These are phyloP conservation scores for Phenganax marumi DNA, from an alignment of 92 coral and sea anemone genomes.

Conservation along the genomic window DNA sequence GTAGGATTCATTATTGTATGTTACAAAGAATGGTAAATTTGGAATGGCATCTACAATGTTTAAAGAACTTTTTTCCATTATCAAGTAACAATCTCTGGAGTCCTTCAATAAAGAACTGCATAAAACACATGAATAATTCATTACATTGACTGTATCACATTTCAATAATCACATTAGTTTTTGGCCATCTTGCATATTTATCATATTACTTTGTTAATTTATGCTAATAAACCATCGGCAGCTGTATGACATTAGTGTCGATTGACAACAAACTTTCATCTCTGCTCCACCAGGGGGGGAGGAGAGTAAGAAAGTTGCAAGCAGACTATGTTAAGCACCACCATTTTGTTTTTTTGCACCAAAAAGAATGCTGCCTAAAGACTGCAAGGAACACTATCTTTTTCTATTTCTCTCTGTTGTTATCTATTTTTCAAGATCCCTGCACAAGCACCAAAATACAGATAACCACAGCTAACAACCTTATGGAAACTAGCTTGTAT, in stretches of 20 bases:
- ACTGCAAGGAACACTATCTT: too few relatives aligned
- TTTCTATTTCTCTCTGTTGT: too few relatives aligned
- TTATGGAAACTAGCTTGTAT: too few relatives aligned
- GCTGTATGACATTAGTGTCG: slow-evolving; percentile 3
- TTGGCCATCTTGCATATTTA: slow-evolving; percentile 12
- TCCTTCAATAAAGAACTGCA: background rate
- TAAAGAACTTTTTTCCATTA: background rate
- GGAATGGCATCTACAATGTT: slow-evolving; percentile 1
- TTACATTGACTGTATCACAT: too few relatives aligned
- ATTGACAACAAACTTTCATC: slow-evolving; percentile 10
- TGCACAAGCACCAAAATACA: too few relatives aligned
- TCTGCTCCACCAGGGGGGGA: background rate
- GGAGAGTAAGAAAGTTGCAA: background rate
- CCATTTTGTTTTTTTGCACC: too few relatives aligned
- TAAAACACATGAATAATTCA: slow-evolving; percentile 8
- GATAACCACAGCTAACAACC: too few relatives aligned
- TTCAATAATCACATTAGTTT: too few relatives aligned
- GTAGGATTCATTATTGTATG: background rate
- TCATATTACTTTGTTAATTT: background rate
- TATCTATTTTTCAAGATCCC: too few relatives aligned
- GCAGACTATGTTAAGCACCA: too few relatives aligned
- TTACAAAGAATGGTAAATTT: background rate
- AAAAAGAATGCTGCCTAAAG: too few relatives aligned
- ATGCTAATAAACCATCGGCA: background rate
- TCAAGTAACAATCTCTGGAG: slow-evolving; percentile 1